Conservation (phyloP, 2,888 invertebrate species). For the Calameuta pallipes region DNA sequence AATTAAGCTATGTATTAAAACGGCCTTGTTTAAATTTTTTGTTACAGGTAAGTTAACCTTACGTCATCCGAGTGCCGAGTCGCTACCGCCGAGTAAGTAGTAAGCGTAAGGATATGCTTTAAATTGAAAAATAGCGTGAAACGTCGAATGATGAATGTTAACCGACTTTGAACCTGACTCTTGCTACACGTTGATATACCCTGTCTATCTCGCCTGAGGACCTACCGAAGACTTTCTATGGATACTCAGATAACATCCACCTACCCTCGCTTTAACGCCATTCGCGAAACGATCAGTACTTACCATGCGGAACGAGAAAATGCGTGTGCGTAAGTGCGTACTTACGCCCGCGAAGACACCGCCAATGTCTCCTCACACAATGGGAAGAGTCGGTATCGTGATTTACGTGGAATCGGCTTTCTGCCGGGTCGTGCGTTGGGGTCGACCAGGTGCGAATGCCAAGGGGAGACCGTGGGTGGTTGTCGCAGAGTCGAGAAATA, state of each 20-base stretch:
- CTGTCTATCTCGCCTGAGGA: neutral
- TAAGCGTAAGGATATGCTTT: neutral
- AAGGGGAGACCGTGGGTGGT: conserved; percentile 9
- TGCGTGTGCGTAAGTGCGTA: neutral
- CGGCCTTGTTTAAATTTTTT: neutral
- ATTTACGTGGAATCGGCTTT: neutral
- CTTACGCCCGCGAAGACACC: neutral
- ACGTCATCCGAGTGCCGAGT: neutral
- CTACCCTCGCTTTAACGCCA: neutral
- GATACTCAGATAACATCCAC: neutral
- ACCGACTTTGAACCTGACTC: neutral
- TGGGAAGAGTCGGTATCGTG: neutral
- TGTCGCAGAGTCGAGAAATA: conserved; percentile 38
- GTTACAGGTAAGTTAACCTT: neutral
- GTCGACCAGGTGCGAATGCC: neutral
- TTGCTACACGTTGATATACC: neutral
- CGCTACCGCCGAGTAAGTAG: neutral
- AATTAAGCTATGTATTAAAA: neutral
- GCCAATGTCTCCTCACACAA: neutral
- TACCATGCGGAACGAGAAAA: neutral
- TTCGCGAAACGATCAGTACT: neutral
- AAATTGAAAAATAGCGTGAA: neutral
- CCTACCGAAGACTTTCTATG: neutral
- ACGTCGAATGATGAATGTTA: neutral
- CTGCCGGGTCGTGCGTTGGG: neutral